Percentiles rank a stretch among this genome's conserved stretches.
Conservation (phyloP, 2,797 vertebrate genomes). For the Spinus olivaceus region DNA sequence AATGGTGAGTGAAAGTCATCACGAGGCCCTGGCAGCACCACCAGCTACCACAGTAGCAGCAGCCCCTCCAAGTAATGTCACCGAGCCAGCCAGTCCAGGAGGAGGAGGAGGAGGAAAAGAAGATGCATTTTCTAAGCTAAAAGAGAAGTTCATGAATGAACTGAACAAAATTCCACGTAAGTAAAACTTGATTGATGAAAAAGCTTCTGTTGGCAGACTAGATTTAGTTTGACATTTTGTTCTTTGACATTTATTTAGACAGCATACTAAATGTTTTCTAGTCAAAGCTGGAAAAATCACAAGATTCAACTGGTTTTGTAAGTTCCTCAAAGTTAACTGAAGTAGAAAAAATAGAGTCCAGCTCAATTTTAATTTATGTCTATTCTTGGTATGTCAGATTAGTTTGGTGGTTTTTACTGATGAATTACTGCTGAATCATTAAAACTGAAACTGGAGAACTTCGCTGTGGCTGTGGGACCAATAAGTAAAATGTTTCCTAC, state of each 20-base stretch:
- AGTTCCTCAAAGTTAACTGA: not conserved
- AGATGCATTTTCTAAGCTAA: slow-evolving; percentile 93
- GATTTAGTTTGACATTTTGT: not conserved
- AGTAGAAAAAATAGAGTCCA: not conserved
- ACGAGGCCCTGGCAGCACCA: slow-evolving; percentile 88
- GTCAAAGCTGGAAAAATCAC: not conserved
- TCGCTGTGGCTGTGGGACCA: not conserved
- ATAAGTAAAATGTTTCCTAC: not conserved
- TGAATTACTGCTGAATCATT: not conserved
- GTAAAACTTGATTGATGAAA: slow-evolving; percentile 60
- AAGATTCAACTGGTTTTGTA: not conserved
- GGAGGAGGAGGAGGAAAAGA: slow-evolving; percentile 83
- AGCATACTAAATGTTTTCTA: not conserved
- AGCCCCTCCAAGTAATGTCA: slow-evolving; percentile 81
- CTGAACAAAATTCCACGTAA: slow-evolving; percentile 97
- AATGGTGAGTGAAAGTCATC: slow-evolving; percentile 90
- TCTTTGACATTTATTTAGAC: not conserved
- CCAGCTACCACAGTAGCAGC: slow-evolving; percentile 81
- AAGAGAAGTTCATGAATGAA: slow-evolving; percentile 99
- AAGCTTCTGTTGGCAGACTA: not conserved
- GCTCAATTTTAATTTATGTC: not conserved
- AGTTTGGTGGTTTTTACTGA: not conserved
- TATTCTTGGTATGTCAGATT: not conserved
- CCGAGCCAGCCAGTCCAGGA: slow-evolving; percentile 81
- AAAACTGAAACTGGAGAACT: not conserved